Base-by-base conservation (phyloP, 2,797 vertebrate genomes). In the Echiichthys vipera region DNA sequence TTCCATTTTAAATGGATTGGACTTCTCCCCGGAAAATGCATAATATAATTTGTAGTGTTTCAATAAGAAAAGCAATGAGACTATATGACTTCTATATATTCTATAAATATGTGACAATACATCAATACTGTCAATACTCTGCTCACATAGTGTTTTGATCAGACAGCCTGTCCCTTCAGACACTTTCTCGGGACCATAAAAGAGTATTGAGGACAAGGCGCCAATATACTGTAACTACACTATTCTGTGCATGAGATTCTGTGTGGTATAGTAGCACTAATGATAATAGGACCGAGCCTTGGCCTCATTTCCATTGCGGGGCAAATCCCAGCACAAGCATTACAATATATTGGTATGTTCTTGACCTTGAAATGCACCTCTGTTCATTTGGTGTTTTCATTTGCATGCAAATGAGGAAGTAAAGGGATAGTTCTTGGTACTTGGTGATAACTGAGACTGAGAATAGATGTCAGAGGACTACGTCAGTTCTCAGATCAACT, bases 321-420 rank as follows among this genome's bases (percentile, higher is more conserved):
- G 13, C 36, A 45, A 57, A 53, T 53, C 40, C 18, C 49, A 45
- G 20, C 42, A 59, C 65, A 42, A 61, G 54, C 59, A 59, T 37
- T 42, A 8, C 29, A 50, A 24, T 30, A 53, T 24, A 32, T 5
- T 68, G 29, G 24, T 37, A 37, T 22, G 27, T 54, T 29, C n/a
- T 39, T 74, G 67, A 78, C 80, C 76, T 75, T 80, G 74, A 74
- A 61, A 78, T 30, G 36, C 57, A 40, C 56, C 65, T 34, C 17
- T 30, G 17, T 50, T 59, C 53, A 46, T 65, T 77, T 15, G 13
- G 15, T 45, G 37, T 50, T 67, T 82, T 77, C 36, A 81, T 84
- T 78, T 83, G 68, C 37, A 83, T 85, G 58, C 70, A 84, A 83
- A 84, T 81, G 49, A 73, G 46, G 49, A 67, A 45, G 58, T 43